phyloP scores from a whole-genome alignment of 2,113 vertebrate genomes.

The Oenanthe oenanthe region DNA sequence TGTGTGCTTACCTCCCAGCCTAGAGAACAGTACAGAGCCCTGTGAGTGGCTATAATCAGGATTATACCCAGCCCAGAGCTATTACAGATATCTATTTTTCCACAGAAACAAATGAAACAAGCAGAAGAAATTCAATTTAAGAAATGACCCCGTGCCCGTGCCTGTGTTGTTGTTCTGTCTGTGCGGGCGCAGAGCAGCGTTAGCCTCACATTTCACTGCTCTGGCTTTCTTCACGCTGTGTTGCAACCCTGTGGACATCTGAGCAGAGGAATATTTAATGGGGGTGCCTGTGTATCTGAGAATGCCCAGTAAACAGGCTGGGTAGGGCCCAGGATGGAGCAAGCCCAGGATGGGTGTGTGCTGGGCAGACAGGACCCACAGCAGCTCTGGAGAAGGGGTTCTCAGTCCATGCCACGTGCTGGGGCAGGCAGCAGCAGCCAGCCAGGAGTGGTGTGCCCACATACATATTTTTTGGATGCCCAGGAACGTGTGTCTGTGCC shows the following conservation, averaged over 20 bases:
- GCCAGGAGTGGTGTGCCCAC: fast-evolving
- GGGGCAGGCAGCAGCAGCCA: background rate
- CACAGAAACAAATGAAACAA: constrained; percentile 64
- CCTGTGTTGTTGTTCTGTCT: constrained; percentile 60
- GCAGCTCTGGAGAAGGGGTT: background rate
- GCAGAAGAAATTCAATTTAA: constrained; percentile 70
- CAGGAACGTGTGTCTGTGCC: background rate
- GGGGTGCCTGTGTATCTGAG: background rate
- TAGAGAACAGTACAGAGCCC: background rate
- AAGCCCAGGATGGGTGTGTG: background rate
- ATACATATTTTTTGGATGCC: fast-evolving
- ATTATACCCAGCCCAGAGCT: background rate
- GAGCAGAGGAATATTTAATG: background rate
- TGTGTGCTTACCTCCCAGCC: background rate
- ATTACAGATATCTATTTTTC: constrained; percentile 48
- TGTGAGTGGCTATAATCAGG: background rate
- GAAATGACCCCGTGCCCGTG: constrained; percentile 18
- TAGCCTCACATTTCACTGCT: constrained; percentile 63
- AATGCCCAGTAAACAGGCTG: background rate
- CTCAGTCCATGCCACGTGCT: fast-evolving
- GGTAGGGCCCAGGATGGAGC: background rate
- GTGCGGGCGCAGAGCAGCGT: constrained; percentile 38
- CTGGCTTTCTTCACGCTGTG: constrained; percentile 15
- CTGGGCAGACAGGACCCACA: fast-evolving
- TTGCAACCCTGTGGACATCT: background rate